Base-by-base conservation (phyloP, 2,113 vertebrate genomes). In the Melanostigma gelatinosum region DNA sequence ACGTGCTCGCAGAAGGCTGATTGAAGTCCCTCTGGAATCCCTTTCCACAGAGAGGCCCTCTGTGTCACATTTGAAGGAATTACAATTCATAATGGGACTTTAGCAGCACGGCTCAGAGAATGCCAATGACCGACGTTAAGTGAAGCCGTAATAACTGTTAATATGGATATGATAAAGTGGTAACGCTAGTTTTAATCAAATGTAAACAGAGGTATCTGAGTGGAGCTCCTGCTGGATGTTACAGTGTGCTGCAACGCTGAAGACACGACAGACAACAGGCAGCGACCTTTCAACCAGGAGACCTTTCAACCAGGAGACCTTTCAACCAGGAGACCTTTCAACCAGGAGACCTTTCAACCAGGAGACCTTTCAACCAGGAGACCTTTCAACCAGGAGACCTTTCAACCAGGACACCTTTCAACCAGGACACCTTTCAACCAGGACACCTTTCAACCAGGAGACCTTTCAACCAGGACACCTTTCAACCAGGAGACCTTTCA, bases 41-140 rank as follows among this genome's bases (percentile, higher is more conserved):
- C 85, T 80, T 86, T 80, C 36, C 57, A 80, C 80, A 77, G 86
- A 79, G 74, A 72, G 77, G 84, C 80, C 80, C 77, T 80, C 77
- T 27, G 83, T 84, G 84, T 88, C 83, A 86, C 54, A 89, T 90
- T 88, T 85, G 75, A 84, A 82, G 61, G 75, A 89, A 87, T 91
- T 88, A 88, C 80, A 90, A 88, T 85, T 85, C 87, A 87, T 90
- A 87, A 87, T 44, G 72, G 81, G 75, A 83, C 87, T 89, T 80
- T 42, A 85, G 70, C 66, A 55, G 75, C 66, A 18, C 1, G 50
- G 75, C 79, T 77, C 64, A 7, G 8, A 71, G 75, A 72, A 71
- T 40, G 27, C 61, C 75, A 63, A 86, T 73, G 75, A 82, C 55
- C 76, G 63, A 46, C 72, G 75, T 52, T 20, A 63, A 83, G 76